Evolutionary conservation across 92 coral and sea anemone species (phyloP), one percentile per base, ranked within the genome.

Genomic region (Plumapathes pennacea): DNA sequence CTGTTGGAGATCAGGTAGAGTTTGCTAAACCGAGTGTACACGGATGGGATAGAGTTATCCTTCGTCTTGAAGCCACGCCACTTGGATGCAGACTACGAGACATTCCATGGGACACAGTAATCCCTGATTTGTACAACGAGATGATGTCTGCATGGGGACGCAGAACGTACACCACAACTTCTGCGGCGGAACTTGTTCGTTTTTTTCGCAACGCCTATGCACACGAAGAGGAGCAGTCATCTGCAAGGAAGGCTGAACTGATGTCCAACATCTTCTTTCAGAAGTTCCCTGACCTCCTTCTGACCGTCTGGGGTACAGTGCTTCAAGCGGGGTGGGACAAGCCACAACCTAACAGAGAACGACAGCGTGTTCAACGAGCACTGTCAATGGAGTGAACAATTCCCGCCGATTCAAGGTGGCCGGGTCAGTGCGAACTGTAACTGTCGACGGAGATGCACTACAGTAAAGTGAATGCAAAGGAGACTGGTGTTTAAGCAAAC

Each of bases 201-300:
- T 75, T 82, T 47, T 51, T 82, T 33, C 76, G 89, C 20, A 82
- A 82, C 36, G 69, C 80, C 5, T 83, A 83, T 63, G 73, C 83
- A 7, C 89, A 82, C 49, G 64, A 43, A 38, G 69, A 82, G 36
- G 89, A 75, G 25, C 60, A 80, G 53, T 62, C 84, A 12, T 13
- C 25, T 1, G 10, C 7, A 17, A 4, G 60, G 29, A 64, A 70
- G 29, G 23, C 19, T 7, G 24, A 53, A 34, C 69, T 83, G 2
- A 54, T 47, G 40, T 34, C 32, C 19, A 59, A 69, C 29, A n/a
- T 34, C 21, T 61, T 69, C 60, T 47, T 63, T 44, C 6, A 27
- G 14, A 13, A 31, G 32, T 63, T 62, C 37, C 89, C 80, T 45
- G 72, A 73, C 24, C 77, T 83, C 55, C 68, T 76, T 25, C 69